These are phyloP conservation scores for Oxytorus armatus DNA, from an alignment of 2,888 invertebrate genomes.

Conservation along the genomic window DNA sequence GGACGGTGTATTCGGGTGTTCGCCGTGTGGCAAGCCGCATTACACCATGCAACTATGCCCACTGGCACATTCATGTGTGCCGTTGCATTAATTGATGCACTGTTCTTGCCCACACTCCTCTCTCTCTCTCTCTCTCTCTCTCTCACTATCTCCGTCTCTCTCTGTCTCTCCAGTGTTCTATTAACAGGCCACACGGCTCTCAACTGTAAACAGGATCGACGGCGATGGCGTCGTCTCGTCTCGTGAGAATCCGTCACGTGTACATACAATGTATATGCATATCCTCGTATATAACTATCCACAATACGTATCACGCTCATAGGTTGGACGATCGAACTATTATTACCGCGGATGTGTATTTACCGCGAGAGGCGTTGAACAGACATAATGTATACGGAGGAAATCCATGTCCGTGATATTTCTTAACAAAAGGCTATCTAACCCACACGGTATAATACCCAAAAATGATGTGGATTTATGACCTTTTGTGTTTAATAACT, in stretches of 20 bases:
- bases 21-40: slow-evolving; percentile 78
- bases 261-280: slow-evolving; percentile 53
- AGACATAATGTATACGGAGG: slow-evolving; percentile 27
- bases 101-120: slow-evolving; percentile 66
- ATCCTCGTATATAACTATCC: slow-evolving; percentile 16
- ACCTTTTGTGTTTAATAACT: too few species aligned
- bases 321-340: slow-evolving; percentile 55
- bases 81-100: slow-evolving; percentile 82
- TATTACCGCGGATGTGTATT: slow-evolving; percentile 51
- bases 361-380: slow-evolving; percentile 7
- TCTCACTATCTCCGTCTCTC: slow-evolving; percentile 32
- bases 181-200: slow-evolving; percentile 70
- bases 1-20: slow-evolving; percentile 70
- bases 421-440: not conserved
- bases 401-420: slow-evolving; percentile 11
- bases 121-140: slow-evolving; percentile 37
- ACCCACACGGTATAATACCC: not conserved
- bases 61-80: slow-evolving; percentile 81
- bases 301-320: slow-evolving; percentile 44
- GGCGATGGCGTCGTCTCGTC: slow-evolving; percentile 65
- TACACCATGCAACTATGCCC: slow-evolving; percentile 78
- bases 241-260: slow-evolving; percentile 82
- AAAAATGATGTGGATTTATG: not conserved
- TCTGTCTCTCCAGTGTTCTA: slow-evolving; percentile 65
- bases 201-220: slow-evolving; percentile 45